Evolutionary conservation across 2,888 invertebrate genomes (phyloP).

Genomic region (Aporophyla lueneburgensis): DNA sequence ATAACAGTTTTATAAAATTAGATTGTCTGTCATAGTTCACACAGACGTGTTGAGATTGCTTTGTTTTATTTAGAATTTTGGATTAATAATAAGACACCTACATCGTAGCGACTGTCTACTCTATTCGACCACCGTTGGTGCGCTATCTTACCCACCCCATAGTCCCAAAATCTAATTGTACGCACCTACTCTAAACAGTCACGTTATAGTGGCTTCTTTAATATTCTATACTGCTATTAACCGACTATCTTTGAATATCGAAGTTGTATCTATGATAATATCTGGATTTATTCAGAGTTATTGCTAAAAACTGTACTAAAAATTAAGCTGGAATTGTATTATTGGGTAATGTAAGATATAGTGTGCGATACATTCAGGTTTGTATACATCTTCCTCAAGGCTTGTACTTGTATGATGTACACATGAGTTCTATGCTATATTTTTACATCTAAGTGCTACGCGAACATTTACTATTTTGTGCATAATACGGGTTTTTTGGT

Average conservation of each 20-base stretch:
- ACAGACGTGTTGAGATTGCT: conserved; percentile 81
- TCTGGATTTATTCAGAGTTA: conserved; percentile 41
- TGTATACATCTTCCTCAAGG: conserved; percentile 52
- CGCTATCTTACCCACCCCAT: conserved; percentile 30
- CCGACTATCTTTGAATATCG: conserved; percentile 39
- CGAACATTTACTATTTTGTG: conserved; percentile 62
- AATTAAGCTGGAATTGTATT: conserved; percentile 18
- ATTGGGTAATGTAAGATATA: conserved; percentile 14
- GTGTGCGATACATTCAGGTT: conserved; percentile 4
- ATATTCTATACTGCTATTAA: conserved; percentile 41
- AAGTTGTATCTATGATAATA: conserved; percentile 42
- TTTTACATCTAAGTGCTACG: conserved; percentile 57
- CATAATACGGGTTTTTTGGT: conserved; percentile 54
- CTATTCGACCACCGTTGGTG: conserved; percentile 54
- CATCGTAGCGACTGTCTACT: conserved; percentile 49
- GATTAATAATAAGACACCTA: conserved; percentile 72
- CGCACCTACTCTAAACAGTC: conserved; percentile 50
- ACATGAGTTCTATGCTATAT: conserved; percentile 51
- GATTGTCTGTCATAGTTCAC: conserved; percentile 63
- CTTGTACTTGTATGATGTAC: conserved; percentile 45
- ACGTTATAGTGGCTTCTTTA: conserved; percentile 47
- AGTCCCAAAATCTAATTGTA: conserved; percentile 51
- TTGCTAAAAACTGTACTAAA: conserved; percentile 58
- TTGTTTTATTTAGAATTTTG: conserved; percentile 83
- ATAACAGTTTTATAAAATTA: conserved; percentile 67